These are phyloP conservation scores for Anas platyrhynchos DNA, from an alignment of 2,113 vertebrate genomes.

Conservation along the genomic window DNA sequence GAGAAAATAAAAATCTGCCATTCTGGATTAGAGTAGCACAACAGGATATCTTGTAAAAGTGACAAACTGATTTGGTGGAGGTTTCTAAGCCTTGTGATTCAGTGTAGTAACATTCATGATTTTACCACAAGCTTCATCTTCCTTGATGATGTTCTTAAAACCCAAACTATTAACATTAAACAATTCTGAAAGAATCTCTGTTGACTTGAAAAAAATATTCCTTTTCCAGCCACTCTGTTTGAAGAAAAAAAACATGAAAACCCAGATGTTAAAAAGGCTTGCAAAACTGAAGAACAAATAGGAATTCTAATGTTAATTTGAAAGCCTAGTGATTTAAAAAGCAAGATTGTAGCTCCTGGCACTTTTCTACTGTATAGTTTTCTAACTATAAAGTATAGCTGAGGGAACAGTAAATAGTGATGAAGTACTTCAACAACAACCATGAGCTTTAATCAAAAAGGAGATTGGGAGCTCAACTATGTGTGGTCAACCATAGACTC, in stretches of 20 bases:
- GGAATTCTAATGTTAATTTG: background rate
- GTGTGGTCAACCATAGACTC: background rate
- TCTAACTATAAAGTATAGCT: background rate
- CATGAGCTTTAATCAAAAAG: background rate
- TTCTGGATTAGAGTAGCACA: background rate
- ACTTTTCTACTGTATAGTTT: background rate
- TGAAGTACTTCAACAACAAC: background rate
- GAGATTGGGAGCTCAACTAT: background rate
- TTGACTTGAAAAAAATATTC: background rate
- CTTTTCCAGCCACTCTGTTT: background rate
- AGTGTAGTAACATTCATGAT: background rate
- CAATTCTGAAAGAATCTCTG: background rate
- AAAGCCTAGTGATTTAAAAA: background rate
- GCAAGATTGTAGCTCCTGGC: background rate
- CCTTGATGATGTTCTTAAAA: background rate
- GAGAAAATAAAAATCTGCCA: background rate
- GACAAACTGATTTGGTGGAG: background rate
- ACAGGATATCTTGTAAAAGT: background rate
- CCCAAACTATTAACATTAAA: background rate
- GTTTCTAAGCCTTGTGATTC: background rate
- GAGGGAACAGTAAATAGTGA: background rate
- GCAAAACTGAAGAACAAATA: background rate
- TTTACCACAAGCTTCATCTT: fast-evolving
- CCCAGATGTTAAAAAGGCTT: background rate
- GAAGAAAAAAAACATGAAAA: background rate